Evolutionary conservation across 1,140 invertebrate species (phyloP).

Genomic region (Polypedilum pembai): DNA sequence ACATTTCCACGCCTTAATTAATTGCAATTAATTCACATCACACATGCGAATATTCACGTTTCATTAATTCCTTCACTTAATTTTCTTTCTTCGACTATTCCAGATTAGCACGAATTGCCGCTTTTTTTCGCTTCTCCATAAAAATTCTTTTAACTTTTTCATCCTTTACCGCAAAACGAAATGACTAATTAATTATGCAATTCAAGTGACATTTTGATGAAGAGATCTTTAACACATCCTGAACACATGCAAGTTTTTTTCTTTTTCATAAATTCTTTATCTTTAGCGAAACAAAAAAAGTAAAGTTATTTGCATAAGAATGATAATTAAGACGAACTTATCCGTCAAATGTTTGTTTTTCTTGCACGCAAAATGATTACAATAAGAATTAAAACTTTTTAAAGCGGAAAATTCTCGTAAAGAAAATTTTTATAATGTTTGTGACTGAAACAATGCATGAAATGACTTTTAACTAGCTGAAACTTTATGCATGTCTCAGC

Average conservation of each 20-base stretch:
- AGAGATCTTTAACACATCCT: constrained; percentile 20
- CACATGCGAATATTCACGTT: background rate
- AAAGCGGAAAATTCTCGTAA: background rate
- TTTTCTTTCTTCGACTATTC: background rate
- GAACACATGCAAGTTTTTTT: constrained; percentile 3
- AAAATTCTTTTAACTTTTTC: background rate
- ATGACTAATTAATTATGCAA: constrained; percentile 26
- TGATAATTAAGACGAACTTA: no score
- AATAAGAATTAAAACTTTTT: background rate
- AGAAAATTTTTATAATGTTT: background rate
- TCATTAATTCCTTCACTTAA: background rate
- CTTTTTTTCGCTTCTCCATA: background rate
- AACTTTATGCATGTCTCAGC: background rate
- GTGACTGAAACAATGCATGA: background rate
- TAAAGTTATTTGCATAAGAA: no score
- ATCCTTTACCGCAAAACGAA: background rate
- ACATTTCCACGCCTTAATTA: background rate
- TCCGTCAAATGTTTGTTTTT: background rate
- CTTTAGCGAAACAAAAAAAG: background rate
- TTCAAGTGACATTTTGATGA: constrained; percentile 24
- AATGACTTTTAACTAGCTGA: constrained; percentile 4
- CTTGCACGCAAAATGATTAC: background rate
- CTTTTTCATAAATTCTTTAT: background rate
- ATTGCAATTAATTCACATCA: constrained; percentile 27
- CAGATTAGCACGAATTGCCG: background rate